Conservation (phyloP, 1,140 invertebrate species). For the Arion vulgaris region DNA sequence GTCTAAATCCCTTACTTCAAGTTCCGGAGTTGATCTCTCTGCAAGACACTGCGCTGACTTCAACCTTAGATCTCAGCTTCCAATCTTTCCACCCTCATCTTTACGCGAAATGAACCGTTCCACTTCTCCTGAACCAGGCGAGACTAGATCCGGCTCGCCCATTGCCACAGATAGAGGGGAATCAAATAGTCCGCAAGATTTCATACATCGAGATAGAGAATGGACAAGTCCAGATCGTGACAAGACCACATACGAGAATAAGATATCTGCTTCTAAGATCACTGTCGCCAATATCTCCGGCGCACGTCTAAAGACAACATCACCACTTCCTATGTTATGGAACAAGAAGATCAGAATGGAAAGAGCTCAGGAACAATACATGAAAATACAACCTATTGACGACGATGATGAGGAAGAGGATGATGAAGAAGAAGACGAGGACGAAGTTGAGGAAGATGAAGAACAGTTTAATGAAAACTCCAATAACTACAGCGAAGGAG, state of each 20-base stretch:
- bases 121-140: slow-evolving; percentile 29
- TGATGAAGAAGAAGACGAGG: slow-evolving; percentile 28
- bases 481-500: neutral
- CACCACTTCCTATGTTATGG: slow-evolving; percentile 3
- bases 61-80: slow-evolving; percentile 20
- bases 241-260: neutral
- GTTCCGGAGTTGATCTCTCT: slow-evolving; percentile 21
- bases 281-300: slow-evolving; percentile 22
- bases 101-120: neutral
- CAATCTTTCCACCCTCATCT: slow-evolving; percentile 13
- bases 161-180: neutral
- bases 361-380: slow-evolving; percentile 9
- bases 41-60: slow-evolving; percentile 33
- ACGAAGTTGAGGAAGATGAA: slow-evolving; percentile 34
- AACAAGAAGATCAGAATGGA: slow-evolving; percentile 17
- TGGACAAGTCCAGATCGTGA: neutral
- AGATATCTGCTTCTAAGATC: no score
- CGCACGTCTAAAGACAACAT: slow-evolving; percentile 6
- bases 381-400: slow-evolving; percentile 18
- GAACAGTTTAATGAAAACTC: slow-evolving; percentile 31
- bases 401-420: slow-evolving; percentile 35
- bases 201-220: neutral
- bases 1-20: neutral
- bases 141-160: slow-evolving; percentile 7
- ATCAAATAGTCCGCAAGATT: neutral